Evolutionary conservation across 1,140 invertebrate genomes (phyloP).

Genomic region (Asobara japonica): DNA sequence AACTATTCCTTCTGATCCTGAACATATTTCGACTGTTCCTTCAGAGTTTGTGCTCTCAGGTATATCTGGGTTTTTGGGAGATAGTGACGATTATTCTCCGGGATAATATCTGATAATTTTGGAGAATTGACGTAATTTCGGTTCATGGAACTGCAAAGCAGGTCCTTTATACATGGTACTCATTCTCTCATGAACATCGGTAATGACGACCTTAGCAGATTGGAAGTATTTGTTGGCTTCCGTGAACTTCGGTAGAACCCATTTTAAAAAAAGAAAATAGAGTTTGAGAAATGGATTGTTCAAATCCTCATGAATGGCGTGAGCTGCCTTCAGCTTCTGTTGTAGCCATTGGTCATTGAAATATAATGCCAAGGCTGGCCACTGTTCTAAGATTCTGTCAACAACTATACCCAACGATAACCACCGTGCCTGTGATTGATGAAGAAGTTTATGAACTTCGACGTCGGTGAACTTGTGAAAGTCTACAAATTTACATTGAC

Average conservation of each 20-base stretch:
- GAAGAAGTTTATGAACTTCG: slow-evolving; percentile 36
- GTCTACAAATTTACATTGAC: slow-evolving; percentile 36
- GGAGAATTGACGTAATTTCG: slow-evolving; percentile 18
- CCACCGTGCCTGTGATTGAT: slow-evolving; percentile 48
- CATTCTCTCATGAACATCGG: slow-evolving; percentile 25
- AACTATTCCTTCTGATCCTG: neutral
- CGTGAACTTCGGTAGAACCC: slow-evolving; percentile 35
- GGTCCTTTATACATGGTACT: slow-evolving; percentile 3
- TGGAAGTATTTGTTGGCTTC: slow-evolving; percentile 35
- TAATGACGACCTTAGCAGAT: slow-evolving; percentile 29
- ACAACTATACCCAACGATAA: slow-evolving; percentile 44
- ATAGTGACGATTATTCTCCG: neutral
- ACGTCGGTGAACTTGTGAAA: slow-evolving; percentile 40
- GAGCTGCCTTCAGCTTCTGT: neutral
- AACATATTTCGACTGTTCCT: neutral
- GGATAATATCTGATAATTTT: neutral
- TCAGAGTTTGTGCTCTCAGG: neutral
- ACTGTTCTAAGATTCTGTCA: slow-evolving; percentile 47
- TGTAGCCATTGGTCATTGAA: slow-evolving; percentile 25
- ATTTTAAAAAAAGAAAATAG: slow-evolving; percentile 35
- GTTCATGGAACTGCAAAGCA: slow-evolving; percentile 16
- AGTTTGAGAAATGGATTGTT: slow-evolving; percentile 9
- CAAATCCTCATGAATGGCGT: neutral
- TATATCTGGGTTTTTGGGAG: neutral
- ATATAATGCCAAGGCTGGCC: slow-evolving; percentile 43